Evolutionary conservation across 1,140 invertebrate genomes (phyloP).

Genomic region (Carcinoscorpius rotundicauda): DNA sequence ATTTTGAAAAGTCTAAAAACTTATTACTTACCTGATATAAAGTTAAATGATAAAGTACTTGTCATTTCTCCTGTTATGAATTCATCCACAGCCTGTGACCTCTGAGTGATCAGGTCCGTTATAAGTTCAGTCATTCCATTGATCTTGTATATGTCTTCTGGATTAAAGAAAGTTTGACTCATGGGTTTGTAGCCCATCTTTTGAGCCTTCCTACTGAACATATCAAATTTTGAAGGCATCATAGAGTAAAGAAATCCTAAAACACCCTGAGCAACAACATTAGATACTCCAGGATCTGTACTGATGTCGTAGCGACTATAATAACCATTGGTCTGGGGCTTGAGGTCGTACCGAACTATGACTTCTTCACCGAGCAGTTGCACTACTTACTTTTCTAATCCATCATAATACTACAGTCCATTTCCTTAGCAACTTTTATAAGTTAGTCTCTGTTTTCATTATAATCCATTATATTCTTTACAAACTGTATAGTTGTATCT

Average conservation of each 20-base stretch:
- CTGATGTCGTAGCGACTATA: constrained; percentile 69
- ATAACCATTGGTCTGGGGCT: constrained; percentile 46
- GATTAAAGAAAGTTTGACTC: constrained; percentile 41
- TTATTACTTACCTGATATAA: constrained; percentile 7
- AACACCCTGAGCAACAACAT: constrained; percentile 58
- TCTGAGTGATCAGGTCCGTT: constrained; percentile 34
- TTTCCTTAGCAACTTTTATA: no score
- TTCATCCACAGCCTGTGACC: constrained; percentile 36
- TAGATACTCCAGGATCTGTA: constrained; percentile 56
- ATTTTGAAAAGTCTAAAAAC: no score
- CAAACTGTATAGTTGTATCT: no score
- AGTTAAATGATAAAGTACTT: constrained; percentile 36
- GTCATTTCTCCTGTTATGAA: constrained; percentile 40
- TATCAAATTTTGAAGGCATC: constrained; percentile 42
- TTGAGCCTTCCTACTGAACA: constrained; percentile 25
- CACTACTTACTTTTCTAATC: no score
- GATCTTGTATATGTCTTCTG: constrained; percentile 41
- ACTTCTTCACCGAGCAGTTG: constrained; percentile 40
- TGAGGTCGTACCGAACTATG: constrained; percentile 49
- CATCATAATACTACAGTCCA: no score
- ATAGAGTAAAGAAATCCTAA: constrained; percentile 56
- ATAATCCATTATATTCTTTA: no score
- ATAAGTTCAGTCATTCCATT: constrained; percentile 37
- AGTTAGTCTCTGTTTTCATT: no score
- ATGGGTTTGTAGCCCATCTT: constrained; percentile 37